A percentile compares a stretch with the other conserved stretches of the same genome.
Conservation (phyloP, 2,797 vertebrate genomes). For the Crax fasciolata region DNA sequence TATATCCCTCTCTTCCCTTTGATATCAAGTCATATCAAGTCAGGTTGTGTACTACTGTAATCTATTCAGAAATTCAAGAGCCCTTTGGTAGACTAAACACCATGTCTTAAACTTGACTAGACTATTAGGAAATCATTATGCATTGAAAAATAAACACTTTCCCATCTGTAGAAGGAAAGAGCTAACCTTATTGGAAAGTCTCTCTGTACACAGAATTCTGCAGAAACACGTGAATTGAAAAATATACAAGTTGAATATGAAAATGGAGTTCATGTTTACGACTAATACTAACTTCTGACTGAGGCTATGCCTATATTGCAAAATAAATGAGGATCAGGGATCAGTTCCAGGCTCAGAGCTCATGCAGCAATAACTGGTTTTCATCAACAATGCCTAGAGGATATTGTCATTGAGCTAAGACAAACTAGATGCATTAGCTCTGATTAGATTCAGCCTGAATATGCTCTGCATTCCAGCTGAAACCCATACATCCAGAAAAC, state of each 20-base stretch:
- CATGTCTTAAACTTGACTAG: neutral
- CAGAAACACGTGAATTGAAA: neutral
- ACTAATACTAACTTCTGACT: neutral
- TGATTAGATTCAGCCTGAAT: neutral
- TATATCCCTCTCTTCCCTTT: neutral
- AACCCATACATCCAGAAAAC: neutral
- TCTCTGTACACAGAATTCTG: neutral
- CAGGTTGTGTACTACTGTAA: neutral
- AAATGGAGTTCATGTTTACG: neutral
- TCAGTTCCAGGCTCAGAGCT: neutral
- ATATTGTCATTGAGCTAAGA: neutral
- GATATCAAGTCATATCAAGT: neutral
- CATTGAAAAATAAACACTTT: neutral
- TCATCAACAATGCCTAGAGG: neutral
- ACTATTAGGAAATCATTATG: neutral
- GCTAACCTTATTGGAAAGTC: neutral
- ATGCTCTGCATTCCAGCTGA: neutral
- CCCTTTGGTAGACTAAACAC: neutral
- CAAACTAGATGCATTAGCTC: neutral
- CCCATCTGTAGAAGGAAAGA: neutral
- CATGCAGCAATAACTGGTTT: neutral
- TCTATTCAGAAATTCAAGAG: neutral
- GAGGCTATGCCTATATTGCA: neutral
- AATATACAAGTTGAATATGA: neutral
- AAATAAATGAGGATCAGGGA: neutral